Base-by-base conservation (phyloP, 1,140 invertebrate genomes). In the Penaeus indicus region DNA sequence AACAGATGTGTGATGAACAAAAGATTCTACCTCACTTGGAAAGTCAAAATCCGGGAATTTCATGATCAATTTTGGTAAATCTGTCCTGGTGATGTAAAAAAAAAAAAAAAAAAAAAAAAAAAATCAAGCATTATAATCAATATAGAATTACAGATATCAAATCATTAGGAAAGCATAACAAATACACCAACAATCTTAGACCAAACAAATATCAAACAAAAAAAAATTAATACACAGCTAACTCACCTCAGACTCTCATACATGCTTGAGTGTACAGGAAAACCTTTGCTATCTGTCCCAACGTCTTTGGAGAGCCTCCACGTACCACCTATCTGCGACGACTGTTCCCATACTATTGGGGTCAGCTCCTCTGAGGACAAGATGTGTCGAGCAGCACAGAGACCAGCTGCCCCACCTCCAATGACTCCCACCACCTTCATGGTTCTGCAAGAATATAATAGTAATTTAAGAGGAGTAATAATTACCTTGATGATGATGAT, bases 341-440 rank as follows among this genome's bases (percentile, higher is more conserved):
- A 27, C 21, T 32, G 83, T 67, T 91, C 90, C 81, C 88, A 90
- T 25, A 91, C 84, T 54, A 90, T 72, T 18, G 90, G 90, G 1
- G 47, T 61, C n/a, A 89, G 63, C 8, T 63, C 32, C 54, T 77
- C 22, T 1, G 89, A 64, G 18, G 85, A 77, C 38, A 80, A 80
- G 60, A 85, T 61, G 79, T 90, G 90, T 13, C 85, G 83, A 11
- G 89, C 86, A 27, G 89, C 91, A 90, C 90, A 91, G 18, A 91
- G 77, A 13, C 91, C 91, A 61, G 91, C 91, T 61, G 91, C 91
- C 1, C 91, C 91, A 5, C 80, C 91, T 62, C 91, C 91, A n/a
- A 91, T 90, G 1, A 91, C 67, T 4, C 90, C 90, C 18, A 88
- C 85, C 16, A 88, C 75, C 64, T 90, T 91, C 90, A 91, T 88